Evolutionary conservation across 1,140 invertebrate genomes (phyloP), one percentile per base, ranked within the genome.

Genomic region (Chrysomallon squamiferum): DNA sequence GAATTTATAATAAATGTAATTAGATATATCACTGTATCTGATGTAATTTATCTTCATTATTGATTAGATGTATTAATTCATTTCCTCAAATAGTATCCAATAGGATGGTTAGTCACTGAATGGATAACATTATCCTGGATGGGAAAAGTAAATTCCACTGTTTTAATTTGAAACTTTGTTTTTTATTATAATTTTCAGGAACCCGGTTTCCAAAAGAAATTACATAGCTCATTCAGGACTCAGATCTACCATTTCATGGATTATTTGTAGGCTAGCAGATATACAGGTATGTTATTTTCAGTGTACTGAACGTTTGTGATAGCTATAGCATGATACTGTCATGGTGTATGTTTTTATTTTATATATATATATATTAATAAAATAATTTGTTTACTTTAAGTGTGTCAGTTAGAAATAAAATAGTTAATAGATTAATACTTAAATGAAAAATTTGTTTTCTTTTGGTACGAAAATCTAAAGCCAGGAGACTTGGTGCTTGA

Each of bases 221-320:
- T 77, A 75, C 41, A 72, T 75, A 13, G 32, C 41, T 35, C 67
- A 73, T n/a, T 49, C 56, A 38, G 73, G 73, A 6, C 58, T 77
- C 11, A 66, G 75, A 45, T 68, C 68, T 22, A 54, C 75, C 25
- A 58, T 77, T 5, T 69, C 69, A 18, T 77, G 73, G 73, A 77
- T 77, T 25, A 73, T 77, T 66, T 54, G 43, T 27, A 13, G 60
- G 18, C 49, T 72, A 29, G 60, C 66, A 43, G 58, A 71, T n/a
- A 68, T 71, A 20, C 57, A 72, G 69, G 72, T 74, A 57, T 30
- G 41, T 61, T 22, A 52, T 13, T 29, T n/a, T n/a, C n/a, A n/a
- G n/a, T n/a, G n/a, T n/a, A n/a, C n/a, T n/a, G n/a, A n/a, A 13
- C 0, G 11, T 43, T n/a, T 43, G 41, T 43, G 11, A 43, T 13